Conservation (phyloP, 2,888 invertebrate species). For the Pandemis corylana region DNA sequence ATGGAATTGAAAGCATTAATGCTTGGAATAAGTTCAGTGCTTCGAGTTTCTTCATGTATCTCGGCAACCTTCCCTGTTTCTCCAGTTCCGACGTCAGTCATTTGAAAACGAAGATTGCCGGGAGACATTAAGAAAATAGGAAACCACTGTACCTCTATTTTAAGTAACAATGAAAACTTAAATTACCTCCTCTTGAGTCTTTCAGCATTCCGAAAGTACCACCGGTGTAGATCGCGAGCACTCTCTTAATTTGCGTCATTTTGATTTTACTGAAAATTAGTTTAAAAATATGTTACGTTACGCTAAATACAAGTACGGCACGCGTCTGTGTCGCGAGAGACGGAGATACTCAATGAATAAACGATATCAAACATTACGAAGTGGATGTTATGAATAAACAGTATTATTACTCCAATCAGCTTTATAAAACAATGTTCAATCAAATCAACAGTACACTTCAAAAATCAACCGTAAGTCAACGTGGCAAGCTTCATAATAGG, state of each 20-base stretch:
- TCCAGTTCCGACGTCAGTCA: too few relatives aligned
- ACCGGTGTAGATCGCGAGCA: slow-evolving; percentile 96
- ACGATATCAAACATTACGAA: background rate
- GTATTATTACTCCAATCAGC: slow-evolving; percentile 24
- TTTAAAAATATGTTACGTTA: background rate
- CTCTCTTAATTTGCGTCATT: slow-evolving; percentile 62
- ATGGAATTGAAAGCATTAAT: too few relatives aligned
- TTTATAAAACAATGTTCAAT: slow-evolving; percentile 3
- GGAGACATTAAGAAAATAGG: too few relatives aligned
- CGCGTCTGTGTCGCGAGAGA: slow-evolving; percentile 1
- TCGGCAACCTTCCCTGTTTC: too few relatives aligned
- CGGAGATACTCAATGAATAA: background rate
- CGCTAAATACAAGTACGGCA: background rate
- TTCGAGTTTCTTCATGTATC: too few relatives aligned
- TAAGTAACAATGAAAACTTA: background rate
- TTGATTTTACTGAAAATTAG: slow-evolving; percentile 2
- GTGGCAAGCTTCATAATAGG: background rate
- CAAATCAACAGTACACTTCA: background rate
- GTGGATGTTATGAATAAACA: background rate
- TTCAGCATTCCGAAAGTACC: slow-evolving; percentile 98
- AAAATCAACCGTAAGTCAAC: background rate
- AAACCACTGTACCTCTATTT: background rate
- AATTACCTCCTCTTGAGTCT: slow-evolving; percentile 90
- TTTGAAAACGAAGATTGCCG: too few relatives aligned
- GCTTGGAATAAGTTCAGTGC: too few relatives aligned